A percentile compares a stretch with the other conserved stretches of the same genome.
These are phyloP conservation scores for Reticulitermes lucifugus DNA, from an alignment of 2,888 invertebrate genomes.

Conservation along the genomic window DNA sequence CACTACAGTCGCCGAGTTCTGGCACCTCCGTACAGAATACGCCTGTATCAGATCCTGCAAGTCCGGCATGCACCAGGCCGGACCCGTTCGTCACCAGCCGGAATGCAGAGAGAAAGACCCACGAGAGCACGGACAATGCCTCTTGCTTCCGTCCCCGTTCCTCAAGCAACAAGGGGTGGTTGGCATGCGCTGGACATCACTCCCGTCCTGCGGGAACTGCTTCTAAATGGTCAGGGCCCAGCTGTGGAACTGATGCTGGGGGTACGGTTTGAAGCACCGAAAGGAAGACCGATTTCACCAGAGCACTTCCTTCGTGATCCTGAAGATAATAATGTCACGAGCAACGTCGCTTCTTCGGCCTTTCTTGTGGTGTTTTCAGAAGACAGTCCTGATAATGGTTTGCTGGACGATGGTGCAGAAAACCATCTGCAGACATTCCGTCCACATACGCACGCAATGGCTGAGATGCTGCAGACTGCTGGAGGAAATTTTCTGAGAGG, in stretches of 20 bases:
- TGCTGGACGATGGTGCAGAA: slow-evolving; percentile 48
- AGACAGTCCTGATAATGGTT: slow-evolving; percentile 47
- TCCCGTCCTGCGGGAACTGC: slow-evolving; percentile 46
- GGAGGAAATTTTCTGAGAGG: slow-evolving; percentile 4
- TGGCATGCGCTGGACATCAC: slow-evolving; percentile 50
- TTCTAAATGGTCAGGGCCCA: slow-evolving; percentile 26
- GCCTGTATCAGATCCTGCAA: slow-evolving; percentile 45
- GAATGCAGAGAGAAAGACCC: slow-evolving; percentile 33
- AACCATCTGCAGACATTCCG: slow-evolving; percentile 5
- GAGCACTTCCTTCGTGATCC: slow-evolving; percentile 46
- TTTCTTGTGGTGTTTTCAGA: slow-evolving; percentile 53
- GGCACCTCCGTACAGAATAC: slow-evolving; percentile 47
- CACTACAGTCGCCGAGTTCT: slow-evolving; percentile 43
- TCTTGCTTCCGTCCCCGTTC: slow-evolving; percentile 47
- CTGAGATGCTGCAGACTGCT: slow-evolving; percentile 36
- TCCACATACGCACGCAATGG: slow-evolving; percentile 40
- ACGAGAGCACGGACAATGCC: slow-evolving; percentile 37
- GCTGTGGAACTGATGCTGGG: slow-evolving; percentile 41
- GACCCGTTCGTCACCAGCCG: background rate
- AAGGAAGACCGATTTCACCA: slow-evolving; percentile 42
- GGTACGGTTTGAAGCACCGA: slow-evolving; percentile 50
- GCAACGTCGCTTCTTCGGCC: slow-evolving; percentile 35
- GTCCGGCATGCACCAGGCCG: background rate
- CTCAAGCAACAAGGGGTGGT: slow-evolving; percentile 46
- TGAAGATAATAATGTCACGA: background rate